phyloP scores from a whole-genome alignment of 2,113 vertebrate species.

The Cygnus buccinator region DNA sequence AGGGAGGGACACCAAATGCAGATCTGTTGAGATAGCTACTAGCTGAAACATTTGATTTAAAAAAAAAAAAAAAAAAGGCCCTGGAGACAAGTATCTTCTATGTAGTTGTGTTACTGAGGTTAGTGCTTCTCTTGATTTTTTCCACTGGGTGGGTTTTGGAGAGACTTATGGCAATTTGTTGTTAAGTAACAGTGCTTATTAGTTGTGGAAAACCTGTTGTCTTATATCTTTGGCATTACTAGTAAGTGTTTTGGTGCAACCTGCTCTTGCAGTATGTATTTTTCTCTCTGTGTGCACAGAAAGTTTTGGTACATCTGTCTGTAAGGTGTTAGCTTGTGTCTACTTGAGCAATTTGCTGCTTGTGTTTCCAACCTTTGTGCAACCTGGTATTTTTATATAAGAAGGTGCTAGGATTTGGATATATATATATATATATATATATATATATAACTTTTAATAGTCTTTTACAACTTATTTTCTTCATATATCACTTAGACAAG shows the following conservation, averaged over 20 bases:
- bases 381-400: not conserved
- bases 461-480: not conserved
- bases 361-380: accelerated
- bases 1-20: accelerated
- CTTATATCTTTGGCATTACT: accelerated
- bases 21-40: not conserved
- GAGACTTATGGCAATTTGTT: not conserved
- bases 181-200: accelerated
- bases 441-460: not conserved
- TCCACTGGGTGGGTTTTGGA: not conserved
- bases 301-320: not conserved
- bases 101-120: not conserved
- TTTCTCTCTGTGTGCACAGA: accelerated
- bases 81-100: accelerated
- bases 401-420: accelerated
- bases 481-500: accelerated
- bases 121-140: not conserved
- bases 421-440: too few relatives aligned
- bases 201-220: not conserved
- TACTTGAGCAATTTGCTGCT: accelerated
- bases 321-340: not conserved
- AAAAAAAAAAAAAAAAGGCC: not conserved
- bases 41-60: accelerated
- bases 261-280: accelerated
- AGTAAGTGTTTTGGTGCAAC: not conserved